Evolutionary conservation across 2,113 vertebrate genomes (phyloP).

Genomic region (Eurypyga helias): DNA sequence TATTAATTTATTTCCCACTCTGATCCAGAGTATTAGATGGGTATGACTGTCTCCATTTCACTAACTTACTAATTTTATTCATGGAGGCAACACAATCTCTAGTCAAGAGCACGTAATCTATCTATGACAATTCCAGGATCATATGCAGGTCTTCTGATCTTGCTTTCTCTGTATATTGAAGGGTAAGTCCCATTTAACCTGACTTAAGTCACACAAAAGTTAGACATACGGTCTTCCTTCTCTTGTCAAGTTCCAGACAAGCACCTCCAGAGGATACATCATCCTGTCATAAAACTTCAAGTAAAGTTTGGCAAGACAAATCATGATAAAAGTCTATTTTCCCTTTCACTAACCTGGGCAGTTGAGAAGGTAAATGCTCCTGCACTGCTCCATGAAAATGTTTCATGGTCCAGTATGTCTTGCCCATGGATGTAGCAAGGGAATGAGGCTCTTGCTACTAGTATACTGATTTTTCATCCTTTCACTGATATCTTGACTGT

Average conservation of each 20-base stretch:
- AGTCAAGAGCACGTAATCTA: background rate
- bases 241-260: background rate
- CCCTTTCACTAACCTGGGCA: background rate
- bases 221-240: background rate
- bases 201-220: background rate
- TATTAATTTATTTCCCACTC: background rate
- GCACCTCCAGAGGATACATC: background rate
- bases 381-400: background rate
- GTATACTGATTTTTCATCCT: background rate
- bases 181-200: background rate
- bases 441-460: background rate
- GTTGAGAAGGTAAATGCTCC: background rate
- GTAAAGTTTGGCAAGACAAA: background rate
- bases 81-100: background rate
- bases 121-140: background rate
- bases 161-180: background rate
- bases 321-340: background rate
- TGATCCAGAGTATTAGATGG: background rate
- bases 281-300: background rate
- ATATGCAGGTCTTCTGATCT: background rate
- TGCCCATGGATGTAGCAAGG: background rate
- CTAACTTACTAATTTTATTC: background rate
- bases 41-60: background rate
- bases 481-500: background rate
- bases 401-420: background rate